Evolutionary conservation across 1,140 invertebrate genomes (phyloP).

Genomic region (Gyrodactylus salaris): DNA sequence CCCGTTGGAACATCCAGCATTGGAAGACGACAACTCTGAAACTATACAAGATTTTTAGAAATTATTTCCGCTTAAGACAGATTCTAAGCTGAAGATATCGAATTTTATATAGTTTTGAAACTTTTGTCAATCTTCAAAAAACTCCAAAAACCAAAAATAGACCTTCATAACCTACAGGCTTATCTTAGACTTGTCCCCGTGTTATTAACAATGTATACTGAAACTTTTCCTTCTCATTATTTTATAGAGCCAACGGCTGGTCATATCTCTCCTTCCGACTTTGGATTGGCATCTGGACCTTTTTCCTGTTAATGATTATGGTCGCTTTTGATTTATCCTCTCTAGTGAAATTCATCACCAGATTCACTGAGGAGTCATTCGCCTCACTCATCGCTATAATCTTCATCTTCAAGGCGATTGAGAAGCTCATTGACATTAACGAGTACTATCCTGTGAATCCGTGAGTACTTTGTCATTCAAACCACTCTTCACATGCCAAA

Average conservation of each 20-base stretch:
- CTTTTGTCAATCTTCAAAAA: too few relatives aligned
- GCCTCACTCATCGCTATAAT: slow-evolving; percentile 89
- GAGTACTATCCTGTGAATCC: slow-evolving; percentile 1
- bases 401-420: slow-evolving; percentile 71
- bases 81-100: not conserved
- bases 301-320: slow-evolving; percentile 44
- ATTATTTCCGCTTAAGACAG: not conserved
- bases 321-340: slow-evolving; percentile 80
- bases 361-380: slow-evolving; percentile 95
- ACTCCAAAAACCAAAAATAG: too few relatives aligned
- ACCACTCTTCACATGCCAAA: too few relatives aligned
- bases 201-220: too few relatives aligned
- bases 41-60: too few relatives aligned
- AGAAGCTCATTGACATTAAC: slow-evolving; percentile 17
- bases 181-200: too few relatives aligned
- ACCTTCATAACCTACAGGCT: too few relatives aligned
- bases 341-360: slow-evolving; percentile 65
- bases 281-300: slow-evolving; percentile 78
- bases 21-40: too few relatives aligned
- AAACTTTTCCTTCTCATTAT: not conserved
- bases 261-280: slow-evolving; percentile 60
- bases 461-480: not conserved
- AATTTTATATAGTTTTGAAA: too few relatives aligned
- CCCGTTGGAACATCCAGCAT: too few relatives aligned
- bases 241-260: slow-evolving; percentile 16